These are phyloP conservation scores for Strix uralensis DNA, from an alignment of 2,113 vertebrate species.

Conservation along the genomic window DNA sequence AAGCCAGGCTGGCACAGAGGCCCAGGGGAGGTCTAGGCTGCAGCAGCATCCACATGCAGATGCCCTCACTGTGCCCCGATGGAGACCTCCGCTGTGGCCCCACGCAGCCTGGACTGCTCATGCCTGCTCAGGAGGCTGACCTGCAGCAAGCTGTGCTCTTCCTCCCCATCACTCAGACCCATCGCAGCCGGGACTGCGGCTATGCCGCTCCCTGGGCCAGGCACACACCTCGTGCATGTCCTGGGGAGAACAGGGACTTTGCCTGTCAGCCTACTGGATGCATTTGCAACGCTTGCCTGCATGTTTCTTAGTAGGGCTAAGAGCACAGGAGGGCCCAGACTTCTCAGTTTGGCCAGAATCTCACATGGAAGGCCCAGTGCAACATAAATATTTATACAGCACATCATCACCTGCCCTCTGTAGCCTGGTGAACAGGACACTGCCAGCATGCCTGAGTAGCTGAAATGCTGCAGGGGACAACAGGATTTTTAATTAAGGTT, in stretches of 20 bases:
- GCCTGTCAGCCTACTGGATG: background rate
- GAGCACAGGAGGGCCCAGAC: background rate
- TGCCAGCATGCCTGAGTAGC: background rate
- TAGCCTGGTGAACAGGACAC: background rate
- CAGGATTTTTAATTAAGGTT: background rate
- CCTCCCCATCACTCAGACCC: background rate
- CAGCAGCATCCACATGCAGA: background rate
- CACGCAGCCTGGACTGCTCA: background rate
- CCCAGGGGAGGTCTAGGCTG: background rate
- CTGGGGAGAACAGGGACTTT: background rate
- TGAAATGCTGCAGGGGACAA: slow-evolving; percentile 15
- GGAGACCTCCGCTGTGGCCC: background rate
- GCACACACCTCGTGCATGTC: background rate
- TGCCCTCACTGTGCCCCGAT: fast-evolving
- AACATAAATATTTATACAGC: background rate
- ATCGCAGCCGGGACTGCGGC: fast-evolving
- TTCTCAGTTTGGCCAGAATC: background rate
- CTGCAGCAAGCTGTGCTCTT: background rate
- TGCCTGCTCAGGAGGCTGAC: background rate
- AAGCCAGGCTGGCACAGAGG: background rate
- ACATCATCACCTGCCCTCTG: background rate
- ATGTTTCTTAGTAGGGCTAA: background rate
- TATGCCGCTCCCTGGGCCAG: fast-evolving
- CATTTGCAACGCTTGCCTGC: background rate
- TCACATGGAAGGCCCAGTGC: background rate